A percentile compares a stretch with the other conserved stretches of the same genome.
Conservation (phyloP, 92 coral and sea anemone species). For the Phenganax marumi region DNA sequence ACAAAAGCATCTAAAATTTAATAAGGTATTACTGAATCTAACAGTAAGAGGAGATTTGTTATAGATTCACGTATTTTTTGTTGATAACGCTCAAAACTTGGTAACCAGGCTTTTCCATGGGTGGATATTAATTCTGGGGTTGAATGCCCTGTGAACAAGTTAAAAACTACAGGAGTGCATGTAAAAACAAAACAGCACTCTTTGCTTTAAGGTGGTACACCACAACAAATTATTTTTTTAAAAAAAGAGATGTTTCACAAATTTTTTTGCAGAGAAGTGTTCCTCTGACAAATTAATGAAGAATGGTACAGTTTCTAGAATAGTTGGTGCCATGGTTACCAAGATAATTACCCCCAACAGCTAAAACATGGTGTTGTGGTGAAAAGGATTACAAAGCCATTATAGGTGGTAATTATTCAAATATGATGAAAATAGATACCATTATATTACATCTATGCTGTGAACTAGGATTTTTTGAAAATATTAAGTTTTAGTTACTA, state of each 20-base stretch:
- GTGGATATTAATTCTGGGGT: no score
- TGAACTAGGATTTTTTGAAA: neutral
- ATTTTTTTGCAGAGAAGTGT: no score
- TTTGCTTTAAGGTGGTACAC: neutral
- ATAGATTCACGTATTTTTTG: no score
- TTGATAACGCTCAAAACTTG: no score
- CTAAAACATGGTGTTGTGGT: neutral
- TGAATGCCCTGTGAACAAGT: no score
- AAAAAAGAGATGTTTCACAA: no score
- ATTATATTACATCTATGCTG: neutral
- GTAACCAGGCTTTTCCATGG: no score
- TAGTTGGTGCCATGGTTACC: constrained; percentile 22
- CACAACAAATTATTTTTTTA: neutral
- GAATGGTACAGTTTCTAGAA: constrained; percentile 7
- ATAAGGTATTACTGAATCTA: no score
- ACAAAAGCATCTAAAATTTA: no score
- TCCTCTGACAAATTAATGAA: neutral
- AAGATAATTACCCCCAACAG: constrained; percentile 23
- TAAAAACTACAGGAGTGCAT: no score
- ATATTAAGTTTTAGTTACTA: neutral
- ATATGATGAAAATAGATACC: neutral
- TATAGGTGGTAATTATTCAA: neutral
- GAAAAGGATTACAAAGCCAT: neutral
- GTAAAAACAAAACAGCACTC: no score
- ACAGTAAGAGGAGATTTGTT: no score